Evolutionary conservation across 2,113 vertebrate genomes (phyloP).

Genomic region (Spheniscus mendiculus): DNA sequence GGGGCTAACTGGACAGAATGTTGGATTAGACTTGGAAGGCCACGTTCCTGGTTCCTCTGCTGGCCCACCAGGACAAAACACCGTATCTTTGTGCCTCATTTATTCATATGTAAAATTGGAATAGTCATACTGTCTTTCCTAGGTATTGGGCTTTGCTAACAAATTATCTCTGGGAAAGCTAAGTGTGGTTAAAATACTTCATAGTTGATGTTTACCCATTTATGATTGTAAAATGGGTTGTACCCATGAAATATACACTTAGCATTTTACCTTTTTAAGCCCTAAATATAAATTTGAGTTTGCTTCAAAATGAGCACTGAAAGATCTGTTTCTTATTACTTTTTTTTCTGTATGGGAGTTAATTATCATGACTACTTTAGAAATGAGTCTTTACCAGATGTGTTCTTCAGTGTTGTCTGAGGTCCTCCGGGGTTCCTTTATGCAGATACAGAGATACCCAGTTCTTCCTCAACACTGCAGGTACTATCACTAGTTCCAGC

Average conservation of each 20-base stretch:
- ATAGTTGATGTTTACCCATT: background rate
- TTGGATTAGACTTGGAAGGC: background rate
- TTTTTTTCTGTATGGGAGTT: background rate
- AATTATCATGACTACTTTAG: background rate
- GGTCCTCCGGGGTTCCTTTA: background rate
- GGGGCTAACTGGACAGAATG: background rate
- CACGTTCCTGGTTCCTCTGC: background rate
- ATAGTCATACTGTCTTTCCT: background rate
- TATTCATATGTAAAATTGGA: background rate
- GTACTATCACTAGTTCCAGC: background rate
- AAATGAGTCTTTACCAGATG: background rate
- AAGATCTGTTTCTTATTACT: background rate
- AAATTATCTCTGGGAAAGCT: background rate
- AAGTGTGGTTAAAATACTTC: background rate
- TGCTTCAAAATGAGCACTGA: background rate
- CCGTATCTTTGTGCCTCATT: background rate
- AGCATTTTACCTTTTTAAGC: background rate
- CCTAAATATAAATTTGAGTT: background rate
- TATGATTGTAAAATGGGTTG: background rate
- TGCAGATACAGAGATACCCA: background rate
- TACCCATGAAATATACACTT: accelerated
- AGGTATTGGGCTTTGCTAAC: background rate
- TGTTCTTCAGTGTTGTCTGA: background rate
- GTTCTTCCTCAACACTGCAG: background rate
- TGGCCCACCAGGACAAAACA: background rate